Conservation (phyloP, 1,140 invertebrate genomes). For the Myzus persicae region DNA sequence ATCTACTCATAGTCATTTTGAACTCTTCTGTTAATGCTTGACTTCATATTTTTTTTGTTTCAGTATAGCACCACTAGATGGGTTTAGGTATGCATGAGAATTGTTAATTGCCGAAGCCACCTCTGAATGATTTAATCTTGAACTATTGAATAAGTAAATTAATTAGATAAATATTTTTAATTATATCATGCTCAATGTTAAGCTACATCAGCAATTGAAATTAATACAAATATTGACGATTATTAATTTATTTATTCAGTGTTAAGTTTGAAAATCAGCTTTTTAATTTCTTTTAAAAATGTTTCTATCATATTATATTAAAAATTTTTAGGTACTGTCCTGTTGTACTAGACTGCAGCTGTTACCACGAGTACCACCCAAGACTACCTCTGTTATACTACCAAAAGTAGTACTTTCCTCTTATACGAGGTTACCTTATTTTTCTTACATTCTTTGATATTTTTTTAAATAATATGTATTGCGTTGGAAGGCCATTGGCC, state of each 20-base stretch:
- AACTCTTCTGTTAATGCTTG: background rate
- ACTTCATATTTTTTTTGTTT: constrained; percentile 28
- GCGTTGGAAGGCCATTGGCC: no score
- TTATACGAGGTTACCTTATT: no score
- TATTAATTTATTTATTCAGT: background rate
- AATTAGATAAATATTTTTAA: background rate
- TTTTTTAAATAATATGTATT: no score
- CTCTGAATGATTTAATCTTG: constrained; percentile 43
- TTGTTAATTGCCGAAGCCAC: background rate
- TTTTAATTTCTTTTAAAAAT: no score
- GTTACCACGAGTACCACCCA: no score
- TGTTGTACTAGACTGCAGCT: no score
- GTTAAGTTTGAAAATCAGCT: background rate
- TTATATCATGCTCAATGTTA: background rate
- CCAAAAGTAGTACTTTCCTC: no score
- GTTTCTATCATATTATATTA: no score
- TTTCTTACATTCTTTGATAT: no score
- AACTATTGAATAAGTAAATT: background rate
- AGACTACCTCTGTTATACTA: no score
- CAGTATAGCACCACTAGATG: constrained; percentile 51
- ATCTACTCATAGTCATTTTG: constrained; percentile 47
- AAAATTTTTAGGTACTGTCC: no score
- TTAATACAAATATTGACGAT: background rate
- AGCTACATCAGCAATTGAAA: no score
- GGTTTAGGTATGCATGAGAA: background rate